Evolutionary conservation across 53 echinoderm and acorn worm species (phyloP), one percentile per base, ranked within the genome.

Genomic region (Paracentrotus lividus): DNA sequence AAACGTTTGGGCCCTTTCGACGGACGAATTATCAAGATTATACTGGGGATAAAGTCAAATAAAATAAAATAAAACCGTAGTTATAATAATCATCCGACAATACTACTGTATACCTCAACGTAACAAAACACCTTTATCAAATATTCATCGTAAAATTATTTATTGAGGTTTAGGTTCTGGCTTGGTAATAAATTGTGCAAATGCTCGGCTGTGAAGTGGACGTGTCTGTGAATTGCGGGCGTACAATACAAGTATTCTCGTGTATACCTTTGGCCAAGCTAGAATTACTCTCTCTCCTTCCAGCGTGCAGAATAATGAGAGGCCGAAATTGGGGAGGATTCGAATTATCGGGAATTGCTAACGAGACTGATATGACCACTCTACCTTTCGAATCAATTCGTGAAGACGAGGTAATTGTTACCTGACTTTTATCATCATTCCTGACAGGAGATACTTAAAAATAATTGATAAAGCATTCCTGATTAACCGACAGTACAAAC

Each of bases 281-380:
- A 38, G 36, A 72, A 72, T 72, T 38, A 69, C 69, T 36, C 60
- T n/a, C n/a, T n/a, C n/a, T n/a, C n/a, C n/a, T 69, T 69, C 72
- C 36, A 72, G 20, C 72, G 36, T 21, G 32, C 40, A 72, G 72
- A 72, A 72, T 72, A 72, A 72, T 40, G 72, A 67, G 72, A 72
- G 72, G 72, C 40, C 72, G 40, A 72, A 20, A 38, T 15, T 72
- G 72, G 72, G 72, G 72, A 36, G 12, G 72, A 32, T 32, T 72
- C 7, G 16, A 69, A 69, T 69, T 34, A 13, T 13, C 34, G 3
- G 72, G 72, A 69, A 64, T 64, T 13, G 31, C 64, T 64, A 9
- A 64, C 31, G 10, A 64, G 38, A 20, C 72, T 69, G 38, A 72
- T 40, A 16, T 14, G 72, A 40, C 72, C 40, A 72, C 18, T 72